phyloP scores from a whole-genome alignment of 1,140 invertebrate genomes.

The Leguminivora glycinivorella region DNA sequence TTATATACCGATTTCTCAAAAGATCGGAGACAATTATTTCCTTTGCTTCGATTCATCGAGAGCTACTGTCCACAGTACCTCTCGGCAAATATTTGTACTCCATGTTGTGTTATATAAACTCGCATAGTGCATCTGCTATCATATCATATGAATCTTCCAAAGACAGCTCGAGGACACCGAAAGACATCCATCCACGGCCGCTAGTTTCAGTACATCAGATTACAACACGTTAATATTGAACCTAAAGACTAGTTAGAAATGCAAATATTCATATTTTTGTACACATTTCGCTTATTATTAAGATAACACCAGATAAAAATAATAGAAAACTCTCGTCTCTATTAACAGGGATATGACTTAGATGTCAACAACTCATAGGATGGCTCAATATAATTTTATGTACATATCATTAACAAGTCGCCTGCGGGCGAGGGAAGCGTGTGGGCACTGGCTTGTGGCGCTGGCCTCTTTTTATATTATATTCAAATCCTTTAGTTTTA shows the following conservation, averaged over 20 bases:
- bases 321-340: slow-evolving; percentile 58
- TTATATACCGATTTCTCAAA: slow-evolving; percentile 35
- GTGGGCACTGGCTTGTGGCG: not conserved
- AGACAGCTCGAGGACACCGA: not conserved
- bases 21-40: not conserved
- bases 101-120: not conserved
- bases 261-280: slow-evolving; percentile 74
- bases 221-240: slow-evolving; percentile 55
- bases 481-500: not conserved
- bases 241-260: slow-evolving; percentile 77
- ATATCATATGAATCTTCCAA: not conserved
- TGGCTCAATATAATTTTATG: slow-evolving; percentile 38
- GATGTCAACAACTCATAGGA: slow-evolving; percentile 54
- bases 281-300: slow-evolving; percentile 74
- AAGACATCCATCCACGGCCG: not conserved
- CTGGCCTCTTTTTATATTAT: not conserved
- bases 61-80: not conserved
- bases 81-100: not conserved
- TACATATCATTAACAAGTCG: slow-evolving; percentile 29
- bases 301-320: slow-evolving; percentile 74
- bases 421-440: not conserved
- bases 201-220: slow-evolving; percentile 24
- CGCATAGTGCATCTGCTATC: slow-evolving; percentile 33
- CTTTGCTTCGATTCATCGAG: not conserved
- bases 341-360: slow-evolving; percentile 75